These are phyloP conservation scores for Prietella phreatophila DNA, from an alignment of 2,113 vertebrate species.

Conservation along the genomic window DNA sequence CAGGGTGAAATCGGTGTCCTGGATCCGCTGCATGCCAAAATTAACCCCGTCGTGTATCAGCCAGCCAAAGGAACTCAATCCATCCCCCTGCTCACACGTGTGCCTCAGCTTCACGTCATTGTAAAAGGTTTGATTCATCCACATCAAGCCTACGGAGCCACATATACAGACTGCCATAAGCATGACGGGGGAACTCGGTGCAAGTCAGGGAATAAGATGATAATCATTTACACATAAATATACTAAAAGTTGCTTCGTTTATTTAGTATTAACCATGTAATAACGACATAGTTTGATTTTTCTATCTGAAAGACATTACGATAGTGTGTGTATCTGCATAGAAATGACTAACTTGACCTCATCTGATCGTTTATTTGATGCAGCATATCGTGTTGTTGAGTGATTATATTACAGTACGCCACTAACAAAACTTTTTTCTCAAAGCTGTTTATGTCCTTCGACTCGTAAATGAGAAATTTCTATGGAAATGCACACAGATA, in stretches of 20 bases:
- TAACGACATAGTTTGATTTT: neutral
- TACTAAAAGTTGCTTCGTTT: neutral
- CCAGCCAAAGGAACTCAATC: conserved; percentile 84
- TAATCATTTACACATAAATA: neutral
- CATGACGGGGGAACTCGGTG: conserved; percentile 56
- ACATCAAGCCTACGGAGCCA: conserved; percentile 85
- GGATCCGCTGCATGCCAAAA: conserved; percentile 88
- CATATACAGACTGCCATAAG: neutral
- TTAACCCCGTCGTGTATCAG: conserved; percentile 85
- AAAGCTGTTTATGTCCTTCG: no score
- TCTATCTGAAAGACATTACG: neutral
- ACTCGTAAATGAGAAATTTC: no score
- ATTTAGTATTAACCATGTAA: no score
- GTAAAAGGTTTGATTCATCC: conserved; percentile 81
- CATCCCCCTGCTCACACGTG: conserved; percentile 86
- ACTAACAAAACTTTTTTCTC: no score
- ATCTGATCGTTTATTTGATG: no score
- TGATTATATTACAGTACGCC: no score
- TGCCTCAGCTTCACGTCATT: conserved; percentile 78
- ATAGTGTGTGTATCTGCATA: no score
- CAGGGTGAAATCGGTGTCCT: conserved; percentile 76
- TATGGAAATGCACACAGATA: no score
- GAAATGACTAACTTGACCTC: no score
- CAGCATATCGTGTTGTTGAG: no score
- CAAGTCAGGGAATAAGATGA: neutral